A percentile compares a stretch with the other conserved stretches of the same genome.
Conservation (phyloP, 2,113 vertebrate genomes). For the Nymphicus hollandicus region DNA sequence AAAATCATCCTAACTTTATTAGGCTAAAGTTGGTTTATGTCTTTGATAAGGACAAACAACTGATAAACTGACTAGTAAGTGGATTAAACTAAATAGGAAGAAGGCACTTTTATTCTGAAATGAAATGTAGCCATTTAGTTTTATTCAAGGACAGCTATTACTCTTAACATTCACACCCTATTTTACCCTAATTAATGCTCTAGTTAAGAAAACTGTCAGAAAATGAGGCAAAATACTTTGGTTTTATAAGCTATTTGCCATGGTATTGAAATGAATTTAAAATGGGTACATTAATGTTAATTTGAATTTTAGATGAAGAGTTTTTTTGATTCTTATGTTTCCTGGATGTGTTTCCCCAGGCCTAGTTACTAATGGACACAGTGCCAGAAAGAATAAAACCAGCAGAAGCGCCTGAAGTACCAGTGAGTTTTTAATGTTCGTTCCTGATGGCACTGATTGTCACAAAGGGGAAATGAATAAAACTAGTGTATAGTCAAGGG, state of each 20-base stretch:
- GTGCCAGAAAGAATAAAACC: neutral
- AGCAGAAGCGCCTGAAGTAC: neutral
- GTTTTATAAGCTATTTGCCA: neutral
- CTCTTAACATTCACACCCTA: neutral
- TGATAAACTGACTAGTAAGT: neutral
- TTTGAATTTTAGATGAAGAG: neutral
- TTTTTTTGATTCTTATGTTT: slow-evolving; percentile 2
- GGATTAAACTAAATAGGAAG: neutral
- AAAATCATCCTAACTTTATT: neutral
- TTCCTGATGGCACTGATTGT: neutral
- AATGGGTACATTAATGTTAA: neutral
- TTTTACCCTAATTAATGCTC: neutral
- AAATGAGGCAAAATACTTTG: neutral
- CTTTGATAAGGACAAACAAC: neutral
- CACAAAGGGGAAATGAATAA: neutral
- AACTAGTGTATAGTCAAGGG: neutral
- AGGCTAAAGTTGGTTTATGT: neutral
- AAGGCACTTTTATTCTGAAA: neutral
- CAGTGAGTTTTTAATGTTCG: neutral
- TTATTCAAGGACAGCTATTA: neutral
- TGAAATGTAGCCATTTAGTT: neutral
- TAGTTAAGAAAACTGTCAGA: neutral
- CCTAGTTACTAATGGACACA: neutral
- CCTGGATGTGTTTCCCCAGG: neutral
- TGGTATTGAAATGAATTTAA: neutral